Evolutionary conservation across 2,888 invertebrate genomes (phyloP), one percentile per base, ranked within the genome.

Genomic region (Apotomis capreana): DNA sequence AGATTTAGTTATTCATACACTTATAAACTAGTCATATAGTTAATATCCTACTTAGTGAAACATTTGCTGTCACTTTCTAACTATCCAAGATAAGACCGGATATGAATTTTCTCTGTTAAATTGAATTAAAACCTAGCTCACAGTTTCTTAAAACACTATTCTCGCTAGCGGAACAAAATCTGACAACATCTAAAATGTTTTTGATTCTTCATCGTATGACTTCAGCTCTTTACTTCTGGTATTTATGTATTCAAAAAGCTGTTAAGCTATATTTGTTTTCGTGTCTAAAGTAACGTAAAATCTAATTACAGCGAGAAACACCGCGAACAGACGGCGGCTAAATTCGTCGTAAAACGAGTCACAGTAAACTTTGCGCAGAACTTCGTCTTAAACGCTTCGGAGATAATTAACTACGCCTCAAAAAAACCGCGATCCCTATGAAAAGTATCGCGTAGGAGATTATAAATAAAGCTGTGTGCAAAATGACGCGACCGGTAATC

Each of bases 381-480:
- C 55, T 61, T 67, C 44, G 26, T 73, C 69, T 74, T 77, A 78
- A 78, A 76, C 78, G 79, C 78, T 77, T 79, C 77, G 78, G 52
- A 72, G 76, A 74, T 68, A 68, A 72, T 72, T 71, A 76, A 69
- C 74, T 76, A 78, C 78, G 63, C 75, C 70, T 74, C 74, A 77
- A 82, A 84, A 83, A 80, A 84, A 80, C 78, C 74, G 68, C 81
- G 79, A 79, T 79, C 81, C 69, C 79, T 77, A 84, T 81, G 83
- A 81, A 85, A 84, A 86, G 87, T 88, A 88, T 90, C 86, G 81
- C 84, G 80, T 80, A 86, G 83, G 84, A 82, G 84, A 85, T 87
- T 86, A 87, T 83, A 88, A 87, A 91, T 91, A 90, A 90, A 91
- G 91, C 88, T 82, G 84, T 89, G 83, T 82, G 79, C 80, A 79